Percentiles rank a stretch among this genome's conserved stretches.
phyloP scores from a whole-genome alignment of 2,888 invertebrate species.

The Scaptomyza parva region DNA sequence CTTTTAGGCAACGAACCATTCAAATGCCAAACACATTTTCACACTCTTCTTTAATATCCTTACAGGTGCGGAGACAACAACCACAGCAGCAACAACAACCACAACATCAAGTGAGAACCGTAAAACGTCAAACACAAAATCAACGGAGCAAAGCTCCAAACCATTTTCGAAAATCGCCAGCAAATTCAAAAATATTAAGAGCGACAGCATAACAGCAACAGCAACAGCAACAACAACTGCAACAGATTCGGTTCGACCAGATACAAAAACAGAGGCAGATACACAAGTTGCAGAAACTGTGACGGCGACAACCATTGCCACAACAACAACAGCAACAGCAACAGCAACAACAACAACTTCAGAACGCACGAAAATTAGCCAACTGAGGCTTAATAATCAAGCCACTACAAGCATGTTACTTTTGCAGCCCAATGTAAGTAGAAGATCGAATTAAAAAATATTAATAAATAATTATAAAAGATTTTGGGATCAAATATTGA shows the following conservation, averaged over 20 bases:
- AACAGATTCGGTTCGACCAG: conserved; percentile 50
- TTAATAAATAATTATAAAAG: no score
- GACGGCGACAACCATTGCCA: conserved; percentile 37
- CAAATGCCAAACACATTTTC: conserved; percentile 32
- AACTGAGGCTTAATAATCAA: conserved; percentile 75
- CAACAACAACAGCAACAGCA: conserved; percentile 34
- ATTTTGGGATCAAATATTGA: no score
- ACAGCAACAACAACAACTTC: conserved; percentile 45
- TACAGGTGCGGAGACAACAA: conserved; percentile 69
- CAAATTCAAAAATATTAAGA: conserved; percentile 51
- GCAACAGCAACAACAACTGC: conserved; percentile 48
- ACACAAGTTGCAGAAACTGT: conserved; percentile 27
- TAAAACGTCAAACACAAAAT: conserved; percentile 31
- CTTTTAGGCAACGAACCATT: conserved; percentile 24
- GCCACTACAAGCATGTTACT: conserved; percentile 94
- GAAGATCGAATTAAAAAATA: neutral
- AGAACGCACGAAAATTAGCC: conserved; percentile 69
- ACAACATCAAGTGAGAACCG: conserved; percentile 49
- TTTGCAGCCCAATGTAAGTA: conserved; percentile 94
- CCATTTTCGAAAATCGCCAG: conserved; percentile 19
- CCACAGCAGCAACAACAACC: neutral
- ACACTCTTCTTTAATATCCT: conserved; percentile 33
- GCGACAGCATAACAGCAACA: conserved; percentile 50
- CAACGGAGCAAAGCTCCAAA: conserved; percentile 19
- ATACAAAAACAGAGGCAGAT: conserved; percentile 23